These are phyloP conservation scores for Drosophila sordidula DNA, from an alignment of 2,888 invertebrate genomes.

Conservation along the genomic window DNA sequence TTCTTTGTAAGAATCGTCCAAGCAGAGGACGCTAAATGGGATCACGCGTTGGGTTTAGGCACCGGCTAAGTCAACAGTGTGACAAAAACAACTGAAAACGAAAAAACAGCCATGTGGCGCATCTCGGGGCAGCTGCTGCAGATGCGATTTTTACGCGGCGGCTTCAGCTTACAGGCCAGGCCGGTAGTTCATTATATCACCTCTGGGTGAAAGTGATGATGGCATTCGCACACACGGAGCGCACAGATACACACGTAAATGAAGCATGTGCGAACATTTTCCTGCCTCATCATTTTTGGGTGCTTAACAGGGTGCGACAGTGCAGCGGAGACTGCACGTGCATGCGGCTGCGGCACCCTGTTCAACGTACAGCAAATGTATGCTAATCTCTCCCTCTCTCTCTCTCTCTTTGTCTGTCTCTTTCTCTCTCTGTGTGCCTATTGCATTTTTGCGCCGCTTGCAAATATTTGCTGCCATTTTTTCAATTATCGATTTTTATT, in stretches of 20 bases:
- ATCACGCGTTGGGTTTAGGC: slow-evolving; percentile 32
- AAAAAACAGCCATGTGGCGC: slow-evolving; percentile 23
- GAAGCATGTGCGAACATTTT: slow-evolving; percentile 74
- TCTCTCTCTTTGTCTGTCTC: neutral
- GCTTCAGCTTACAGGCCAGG: slow-evolving; percentile 56
- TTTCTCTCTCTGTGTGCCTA: slow-evolving; percentile 24
- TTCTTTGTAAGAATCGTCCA: slow-evolving; percentile 19
- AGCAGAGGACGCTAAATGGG: slow-evolving; percentile 35
- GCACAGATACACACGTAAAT: slow-evolving; percentile 27
- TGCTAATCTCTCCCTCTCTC: slow-evolving; percentile 46
- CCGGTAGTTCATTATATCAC: slow-evolving; percentile 80
- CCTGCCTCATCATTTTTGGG: slow-evolving; percentile 64
- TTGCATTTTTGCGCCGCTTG: slow-evolving; percentile 46
- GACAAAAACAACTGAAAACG: slow-evolving; percentile 9
- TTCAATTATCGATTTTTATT: slow-evolving; percentile 74
- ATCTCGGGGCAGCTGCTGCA: slow-evolving; percentile 40
- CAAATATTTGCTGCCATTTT: slow-evolving; percentile 71
- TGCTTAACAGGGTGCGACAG: slow-evolving; percentile 30
- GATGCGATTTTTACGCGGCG: slow-evolving; percentile 49
- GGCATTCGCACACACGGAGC: slow-evolving; percentile 65
- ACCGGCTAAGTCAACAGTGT: slow-evolving; percentile 1
- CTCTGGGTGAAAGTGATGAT: slow-evolving; percentile 82
- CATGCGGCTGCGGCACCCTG: slow-evolving; percentile 20
- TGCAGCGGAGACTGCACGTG: neutral
- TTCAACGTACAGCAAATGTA: slow-evolving; percentile 32